Evolutionary conservation across 2,888 invertebrate genomes (phyloP), one percentile per base, ranked within the genome.

Genomic region (Chironomus riparius): DNA sequence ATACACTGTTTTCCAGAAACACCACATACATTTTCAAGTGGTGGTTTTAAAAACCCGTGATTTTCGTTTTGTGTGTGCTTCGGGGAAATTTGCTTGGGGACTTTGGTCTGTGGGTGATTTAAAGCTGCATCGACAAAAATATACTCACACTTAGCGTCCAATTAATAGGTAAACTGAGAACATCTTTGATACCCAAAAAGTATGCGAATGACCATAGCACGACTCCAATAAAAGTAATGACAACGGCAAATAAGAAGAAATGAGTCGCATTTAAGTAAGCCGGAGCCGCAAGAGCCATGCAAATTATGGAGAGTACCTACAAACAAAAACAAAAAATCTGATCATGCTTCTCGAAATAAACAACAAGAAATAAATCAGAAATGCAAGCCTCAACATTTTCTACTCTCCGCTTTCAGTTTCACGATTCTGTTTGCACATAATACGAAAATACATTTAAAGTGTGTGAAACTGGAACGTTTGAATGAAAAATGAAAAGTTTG

Each of bases 171-270:
- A 93, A 82, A 81, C 88, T 90, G 56, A 94, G 86, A 2, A 90
- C 91, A 80, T 94, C 93, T 78, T 91, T 88, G 79, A 95, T 88
- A 78, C 93, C 91, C 78, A 95, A 85, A 77, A 94, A 85, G 82
- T 93, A 94, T 70, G 93, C 88, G 81, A 92, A 89, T 76, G 89
- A 87, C 94, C 94, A 93, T 80, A 94, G 85, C 72, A 94, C 85
- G 0, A 92, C 93, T 70, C 90, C 88, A 80, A 95, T 93, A 85
- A 95, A 95, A 78, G 92, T 89, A 78, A 90, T 87, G 77, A 92
- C 91, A 18, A 90, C 92, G 73, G 94, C 94, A 82, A 94, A 93
- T 77, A 94, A 87, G 86, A 94, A 96, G 88, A 92, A 95, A 79
- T 91, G 89, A 12, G 92, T 91, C 70, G 88, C 89, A 21, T 83